Conservation (phyloP, 2,113 vertebrate genomes). For the Micronycteris hirsuta region DNA sequence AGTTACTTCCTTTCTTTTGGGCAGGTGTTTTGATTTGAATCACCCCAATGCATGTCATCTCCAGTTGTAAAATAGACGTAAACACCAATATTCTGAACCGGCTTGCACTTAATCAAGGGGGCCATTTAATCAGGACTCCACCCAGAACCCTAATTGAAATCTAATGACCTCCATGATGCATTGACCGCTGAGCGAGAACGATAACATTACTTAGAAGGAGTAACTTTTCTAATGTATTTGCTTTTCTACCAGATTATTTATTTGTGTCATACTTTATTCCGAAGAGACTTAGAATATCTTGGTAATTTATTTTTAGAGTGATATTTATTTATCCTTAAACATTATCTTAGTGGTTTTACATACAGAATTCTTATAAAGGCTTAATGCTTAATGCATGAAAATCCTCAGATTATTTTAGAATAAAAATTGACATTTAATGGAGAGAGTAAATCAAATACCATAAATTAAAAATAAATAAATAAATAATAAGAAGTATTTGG, state of each 20-base stretch:
- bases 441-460: slow-evolving; percentile 23
- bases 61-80: background rate
- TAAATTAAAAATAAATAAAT: background rate
- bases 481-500: background rate
- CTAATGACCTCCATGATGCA: background rate
- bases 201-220: background rate
- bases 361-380: background rate
- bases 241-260: background rate
- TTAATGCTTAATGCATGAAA: background rate
- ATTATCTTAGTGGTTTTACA: background rate
- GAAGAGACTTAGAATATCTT: background rate
- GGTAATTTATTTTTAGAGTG: background rate
- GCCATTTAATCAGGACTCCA: background rate
- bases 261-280: background rate
- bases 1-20: background rate
- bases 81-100: background rate
- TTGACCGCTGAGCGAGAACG: background rate
- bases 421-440: background rate
- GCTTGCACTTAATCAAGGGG: background rate
- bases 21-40: background rate
- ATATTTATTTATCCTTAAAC: background rate
- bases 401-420: background rate
- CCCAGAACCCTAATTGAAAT: background rate
- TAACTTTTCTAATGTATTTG: background rate
- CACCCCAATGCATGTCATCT: background rate